Evolutionary conservation across 2,888 invertebrate genomes (phyloP), one percentile per base, ranked within the genome.

Genomic region (Lochmaea capreae): DNA sequence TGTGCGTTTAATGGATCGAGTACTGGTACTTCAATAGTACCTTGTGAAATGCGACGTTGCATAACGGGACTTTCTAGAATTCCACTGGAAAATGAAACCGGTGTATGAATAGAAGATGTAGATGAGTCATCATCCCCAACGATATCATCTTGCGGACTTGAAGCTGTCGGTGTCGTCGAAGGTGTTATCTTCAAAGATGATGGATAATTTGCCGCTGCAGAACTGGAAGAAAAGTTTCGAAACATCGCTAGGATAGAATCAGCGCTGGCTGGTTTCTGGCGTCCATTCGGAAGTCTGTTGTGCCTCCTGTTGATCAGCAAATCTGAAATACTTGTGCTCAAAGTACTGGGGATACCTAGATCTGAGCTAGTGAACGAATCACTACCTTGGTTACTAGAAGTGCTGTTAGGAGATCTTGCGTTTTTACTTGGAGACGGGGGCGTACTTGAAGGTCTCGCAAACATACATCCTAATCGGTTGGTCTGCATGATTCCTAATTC

Each of bases 231-330:
- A 84, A 93, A 93, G 83, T 92, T 93, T 71, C 93, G 89, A 84
- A 94, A 93, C 92, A 94, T 94, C 11, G 94, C 93, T 76, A 94
- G 86, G 78, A 94, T 93, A 1, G 94, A 94, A 86, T 95, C 94
- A 11, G 94, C 94, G 83, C 93, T 93, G 42, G 93, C 91, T 66
- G 93, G 92, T 86, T 93, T 93, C 78, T 91, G 89, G 63, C 89
- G 87, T 82, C 82, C 87, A 71, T 83, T 87, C 67, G 87, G 85
- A 26, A 85, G 81, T 72, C 83, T 79, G 71, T 77, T 75, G 67
- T 70, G 62, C 70, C 83, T 83, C 70, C 80, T 78, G 76, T 78
- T 76, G 68, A 77, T 80, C 74, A 86, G 83, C 72, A 87, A 81
- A 84, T 88, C 88, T 78, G 87, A 87, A 79, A 87, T 85, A 83